phyloP scores from a whole-genome alignment of 2,797 vertebrate genomes.

The Peromyscus eremicus region DNA sequence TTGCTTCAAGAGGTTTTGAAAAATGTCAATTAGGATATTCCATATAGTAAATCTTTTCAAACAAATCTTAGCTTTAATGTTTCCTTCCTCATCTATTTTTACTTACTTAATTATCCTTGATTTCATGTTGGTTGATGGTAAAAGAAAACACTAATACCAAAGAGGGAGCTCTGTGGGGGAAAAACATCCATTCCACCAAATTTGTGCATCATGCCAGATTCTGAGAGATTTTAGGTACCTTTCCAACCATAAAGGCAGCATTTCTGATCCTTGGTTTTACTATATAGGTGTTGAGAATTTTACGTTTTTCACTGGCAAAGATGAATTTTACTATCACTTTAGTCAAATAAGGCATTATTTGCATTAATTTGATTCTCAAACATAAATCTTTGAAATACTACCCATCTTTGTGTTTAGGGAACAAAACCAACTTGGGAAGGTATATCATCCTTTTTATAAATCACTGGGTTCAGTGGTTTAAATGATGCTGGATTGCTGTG shows the following conservation, averaged over 20 bases:
- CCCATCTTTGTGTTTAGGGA: not conserved
- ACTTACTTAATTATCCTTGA: not conserved
- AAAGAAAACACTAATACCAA: not conserved
- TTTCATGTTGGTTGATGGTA: not conserved
- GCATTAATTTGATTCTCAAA: not conserved
- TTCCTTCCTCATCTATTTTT: not conserved
- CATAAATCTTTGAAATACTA: conserved; percentile 2
- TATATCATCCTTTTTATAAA: not conserved
- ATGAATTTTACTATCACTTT: not conserved
- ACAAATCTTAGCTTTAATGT: not conserved
- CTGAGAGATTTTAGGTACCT: not conserved
- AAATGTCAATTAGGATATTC: not conserved
- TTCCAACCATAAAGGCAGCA: not conserved
- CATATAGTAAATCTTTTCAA: not conserved
- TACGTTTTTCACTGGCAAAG: not conserved
- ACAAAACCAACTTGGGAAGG: not conserved
- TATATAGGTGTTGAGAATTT: not conserved
- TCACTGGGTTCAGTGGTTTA: not conserved
- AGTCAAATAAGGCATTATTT: not conserved
- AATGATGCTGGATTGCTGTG: not conserved
- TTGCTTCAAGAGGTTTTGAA: not conserved
- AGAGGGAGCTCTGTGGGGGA: not conserved
- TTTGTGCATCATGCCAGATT: not conserved
- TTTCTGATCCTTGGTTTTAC: not conserved
- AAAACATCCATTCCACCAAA: not conserved